Conservation (phyloP, 1,140 invertebrate species). For the Mercenaria mercenaria region DNA sequence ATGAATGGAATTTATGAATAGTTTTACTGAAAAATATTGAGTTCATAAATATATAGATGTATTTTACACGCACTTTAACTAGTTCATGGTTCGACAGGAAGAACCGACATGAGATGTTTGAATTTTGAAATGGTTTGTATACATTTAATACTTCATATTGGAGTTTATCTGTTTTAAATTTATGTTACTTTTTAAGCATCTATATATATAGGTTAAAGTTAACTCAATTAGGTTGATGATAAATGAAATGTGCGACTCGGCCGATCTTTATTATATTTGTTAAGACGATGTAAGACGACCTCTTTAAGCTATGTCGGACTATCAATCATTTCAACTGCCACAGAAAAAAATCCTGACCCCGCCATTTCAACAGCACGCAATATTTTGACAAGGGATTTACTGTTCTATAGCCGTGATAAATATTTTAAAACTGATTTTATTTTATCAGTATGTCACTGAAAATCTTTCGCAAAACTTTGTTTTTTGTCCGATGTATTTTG, state of each 20-base stretch:
- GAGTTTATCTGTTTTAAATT: too few species aligned
- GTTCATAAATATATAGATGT: too few species aligned
- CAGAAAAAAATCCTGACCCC: neutral
- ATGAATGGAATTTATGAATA: too few species aligned
- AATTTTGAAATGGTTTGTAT: neutral
- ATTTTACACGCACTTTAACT: too few species aligned
- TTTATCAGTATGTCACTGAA: neutral
- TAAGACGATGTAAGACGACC: neutral
- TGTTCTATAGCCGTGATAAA: constrained; percentile 16
- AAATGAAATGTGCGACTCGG: too few species aligned
- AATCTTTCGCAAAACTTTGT: neutral
- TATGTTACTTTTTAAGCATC: too few species aligned
- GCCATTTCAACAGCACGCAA: neutral
- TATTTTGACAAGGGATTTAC: constrained; percentile 34
- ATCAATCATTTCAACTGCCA: constrained; percentile 6
- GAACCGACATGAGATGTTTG: neutral
- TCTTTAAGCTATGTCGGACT: neutral
- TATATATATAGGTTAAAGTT: too few species aligned
- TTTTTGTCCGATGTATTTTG: neutral
- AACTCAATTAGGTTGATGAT: too few species aligned
- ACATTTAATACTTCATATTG: too few species aligned
- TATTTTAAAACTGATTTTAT: constrained; percentile 28
- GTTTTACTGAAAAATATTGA: too few species aligned
- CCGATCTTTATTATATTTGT: too few species aligned
- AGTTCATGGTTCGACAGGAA: too few species aligned